Evolutionary conservation across 1,140 invertebrate species (phyloP).

Genomic region (Choristoneura fumiferana): DNA sequence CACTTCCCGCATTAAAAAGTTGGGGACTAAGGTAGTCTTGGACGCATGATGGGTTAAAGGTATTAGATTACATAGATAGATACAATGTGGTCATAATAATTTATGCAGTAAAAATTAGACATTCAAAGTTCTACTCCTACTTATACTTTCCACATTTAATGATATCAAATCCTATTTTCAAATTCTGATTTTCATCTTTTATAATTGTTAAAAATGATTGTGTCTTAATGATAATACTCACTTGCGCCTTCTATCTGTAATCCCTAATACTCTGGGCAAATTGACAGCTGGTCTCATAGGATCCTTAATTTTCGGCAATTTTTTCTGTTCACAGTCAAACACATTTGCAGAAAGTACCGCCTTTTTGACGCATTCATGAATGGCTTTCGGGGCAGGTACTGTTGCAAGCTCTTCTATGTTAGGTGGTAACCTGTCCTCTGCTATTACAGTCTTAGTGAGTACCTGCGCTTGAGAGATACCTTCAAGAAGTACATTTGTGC

Average conservation of each 20-base stretch:
- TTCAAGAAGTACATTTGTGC: conserved; percentile 83
- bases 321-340: conserved; percentile 88
- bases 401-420: conserved; percentile 73
- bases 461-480: conserved; percentile 85
- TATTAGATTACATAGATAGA: conserved; percentile 19
- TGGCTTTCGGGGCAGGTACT: conserved; percentile 66
- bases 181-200: too few species aligned
- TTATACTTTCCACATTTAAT: too few species aligned
- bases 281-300: conserved; percentile 83
- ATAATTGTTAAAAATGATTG: too few species aligned
- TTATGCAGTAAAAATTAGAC: too few species aligned
- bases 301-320: conserved; percentile 86
- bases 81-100: too few species aligned
- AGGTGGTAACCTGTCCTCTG: conserved; percentile 81
- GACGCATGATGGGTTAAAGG: neutral
- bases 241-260: conserved; percentile 84
- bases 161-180: too few species aligned
- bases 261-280: conserved; percentile 86
- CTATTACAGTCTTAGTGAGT: conserved; percentile 86
- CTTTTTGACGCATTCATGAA: conserved; percentile 80
- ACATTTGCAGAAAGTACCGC: conserved; percentile 85
- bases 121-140: too few species aligned
- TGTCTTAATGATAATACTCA: conserved; percentile 80
- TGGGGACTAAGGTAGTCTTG: too few species aligned
- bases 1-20: too few species aligned